Percentiles rank a stretch among this genome's conserved stretches.
phyloP scores from a whole-genome alignment of 1,140 invertebrate genomes.

The Sycophila sp. region DNA sequence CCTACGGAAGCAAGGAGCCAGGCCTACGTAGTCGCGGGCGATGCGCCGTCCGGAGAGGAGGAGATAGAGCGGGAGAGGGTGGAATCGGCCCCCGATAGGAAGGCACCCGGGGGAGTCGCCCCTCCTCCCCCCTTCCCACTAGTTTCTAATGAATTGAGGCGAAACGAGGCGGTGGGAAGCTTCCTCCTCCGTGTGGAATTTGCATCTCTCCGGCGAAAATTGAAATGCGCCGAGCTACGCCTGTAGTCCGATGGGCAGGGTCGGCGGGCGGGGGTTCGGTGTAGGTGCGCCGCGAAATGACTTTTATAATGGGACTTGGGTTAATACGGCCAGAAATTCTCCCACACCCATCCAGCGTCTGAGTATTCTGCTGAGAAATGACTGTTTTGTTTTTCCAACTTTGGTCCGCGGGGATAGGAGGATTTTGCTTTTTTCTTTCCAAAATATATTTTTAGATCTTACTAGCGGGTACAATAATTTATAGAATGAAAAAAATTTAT shows the following conservation, averaged over 20 bases:
- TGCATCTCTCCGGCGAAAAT: slow-evolving; percentile 59
- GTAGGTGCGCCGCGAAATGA: slow-evolving; percentile 53
- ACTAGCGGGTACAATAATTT: too few relatives aligned
- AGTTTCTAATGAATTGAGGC: slow-evolving; percentile 52
- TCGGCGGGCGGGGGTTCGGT: neutral
- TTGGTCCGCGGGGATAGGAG: too few relatives aligned
- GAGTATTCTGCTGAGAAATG: too few relatives aligned
- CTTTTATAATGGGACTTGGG: slow-evolving; percentile 58
- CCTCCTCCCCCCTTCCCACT: slow-evolving; percentile 32
- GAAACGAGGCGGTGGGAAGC: slow-evolving; percentile 43
- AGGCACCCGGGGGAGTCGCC: neutral
- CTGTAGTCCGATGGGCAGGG: slow-evolving; percentile 42
- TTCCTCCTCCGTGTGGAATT: slow-evolving; percentile 45
- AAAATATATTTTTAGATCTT: too few relatives aligned
- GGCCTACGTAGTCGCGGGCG: neutral
- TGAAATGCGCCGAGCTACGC: slow-evolving; percentile 50
- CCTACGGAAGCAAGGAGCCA: too few relatives aligned
- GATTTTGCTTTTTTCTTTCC: too few relatives aligned
- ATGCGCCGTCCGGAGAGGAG: neutral
- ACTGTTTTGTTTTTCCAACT: neutral
- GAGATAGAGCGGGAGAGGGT: neutral
- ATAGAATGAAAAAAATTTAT: too few relatives aligned
- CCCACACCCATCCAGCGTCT: too few relatives aligned
- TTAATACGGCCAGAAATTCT: slow-evolving; percentile 46
- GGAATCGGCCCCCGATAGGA: neutral